phyloP scores from a whole-genome alignment of 2,113 vertebrate species.

The Galemys pyrenaicus region DNA sequence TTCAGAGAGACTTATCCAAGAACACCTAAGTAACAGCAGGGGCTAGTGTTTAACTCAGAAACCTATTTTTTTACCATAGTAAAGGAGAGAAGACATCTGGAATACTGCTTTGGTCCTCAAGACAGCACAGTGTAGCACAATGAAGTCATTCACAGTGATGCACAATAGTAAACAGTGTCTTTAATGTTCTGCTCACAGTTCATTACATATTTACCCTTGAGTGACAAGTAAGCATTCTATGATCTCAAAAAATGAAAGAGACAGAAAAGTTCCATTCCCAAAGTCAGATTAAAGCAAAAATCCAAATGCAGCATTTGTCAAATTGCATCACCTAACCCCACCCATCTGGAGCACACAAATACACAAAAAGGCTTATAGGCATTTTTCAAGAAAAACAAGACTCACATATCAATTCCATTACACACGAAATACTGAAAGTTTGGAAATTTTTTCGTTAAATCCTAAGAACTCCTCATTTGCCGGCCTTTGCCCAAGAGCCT shows the following conservation, averaged over 20 bases:
- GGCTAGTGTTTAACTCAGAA: not conserved
- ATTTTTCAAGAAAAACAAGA: slow-evolving; percentile 30
- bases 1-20: not conserved
- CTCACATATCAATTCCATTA: not conserved
- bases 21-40: not conserved
- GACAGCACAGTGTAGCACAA: not conserved
- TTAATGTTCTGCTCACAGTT: slow-evolving; percentile 1
- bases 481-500: not conserved
- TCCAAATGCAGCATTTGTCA: not conserved
- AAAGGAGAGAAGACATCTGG: not conserved
- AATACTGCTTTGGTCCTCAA: not conserved
- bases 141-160: not conserved
- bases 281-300: slow-evolving; percentile 46
- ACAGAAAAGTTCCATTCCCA: slow-evolving; percentile 16
- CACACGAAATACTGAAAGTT: not conserved
- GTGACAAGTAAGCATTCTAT: not conserved
- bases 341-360: not conserved
- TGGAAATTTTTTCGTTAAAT: not conserved
- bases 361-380: not conserved
- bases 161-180: not conserved
- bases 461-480: not conserved
- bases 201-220: slow-evolving; percentile 29
- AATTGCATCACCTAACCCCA: not conserved
- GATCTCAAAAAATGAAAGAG: not conserved
- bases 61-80: not conserved